These are phyloP conservation scores for Somateria mollissima DNA, from an alignment of 2,797 vertebrate species.

Conservation along the genomic window DNA sequence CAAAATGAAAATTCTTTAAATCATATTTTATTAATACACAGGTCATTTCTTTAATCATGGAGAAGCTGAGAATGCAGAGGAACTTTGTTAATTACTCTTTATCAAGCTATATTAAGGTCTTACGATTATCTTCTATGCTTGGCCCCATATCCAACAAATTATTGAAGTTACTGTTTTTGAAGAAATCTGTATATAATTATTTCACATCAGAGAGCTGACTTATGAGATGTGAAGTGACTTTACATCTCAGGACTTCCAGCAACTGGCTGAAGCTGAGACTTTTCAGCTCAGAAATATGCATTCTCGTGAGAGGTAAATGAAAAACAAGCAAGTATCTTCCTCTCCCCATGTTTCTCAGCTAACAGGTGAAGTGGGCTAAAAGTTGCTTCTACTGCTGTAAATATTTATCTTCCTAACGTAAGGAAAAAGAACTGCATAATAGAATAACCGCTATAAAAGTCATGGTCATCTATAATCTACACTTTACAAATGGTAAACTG, in stretches of 20 bases:
- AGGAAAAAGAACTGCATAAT: background rate
- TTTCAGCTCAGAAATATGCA: background rate
- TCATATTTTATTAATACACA: slow-evolving; percentile 25
- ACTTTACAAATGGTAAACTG: background rate
- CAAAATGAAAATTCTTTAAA: slow-evolving; percentile 8
- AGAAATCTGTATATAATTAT: background rate
- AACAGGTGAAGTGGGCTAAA: background rate
- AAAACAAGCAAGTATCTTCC: background rate
- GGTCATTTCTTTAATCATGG: slow-evolving; percentile 45
- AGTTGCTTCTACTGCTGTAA: background rate
- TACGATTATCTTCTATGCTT: background rate
- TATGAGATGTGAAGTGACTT: background rate
- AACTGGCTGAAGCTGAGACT: background rate
- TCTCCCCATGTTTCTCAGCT: background rate
- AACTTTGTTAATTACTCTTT: slow-evolving; percentile 49
- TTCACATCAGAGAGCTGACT: slow-evolving; percentile 19
- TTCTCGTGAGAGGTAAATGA: background rate
- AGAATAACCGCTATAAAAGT: background rate
- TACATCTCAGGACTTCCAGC: background rate
- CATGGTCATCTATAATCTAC: background rate
- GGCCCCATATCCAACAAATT: background rate
- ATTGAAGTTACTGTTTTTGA: background rate
- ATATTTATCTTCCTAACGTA: background rate
- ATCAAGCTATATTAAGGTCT: slow-evolving; percentile 34
- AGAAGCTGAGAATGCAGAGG: slow-evolving; percentile 23